These are phyloP conservation scores for Myotis yumanensis DNA, from an alignment of 2,113 vertebrate genomes.

Conservation along the genomic window DNA sequence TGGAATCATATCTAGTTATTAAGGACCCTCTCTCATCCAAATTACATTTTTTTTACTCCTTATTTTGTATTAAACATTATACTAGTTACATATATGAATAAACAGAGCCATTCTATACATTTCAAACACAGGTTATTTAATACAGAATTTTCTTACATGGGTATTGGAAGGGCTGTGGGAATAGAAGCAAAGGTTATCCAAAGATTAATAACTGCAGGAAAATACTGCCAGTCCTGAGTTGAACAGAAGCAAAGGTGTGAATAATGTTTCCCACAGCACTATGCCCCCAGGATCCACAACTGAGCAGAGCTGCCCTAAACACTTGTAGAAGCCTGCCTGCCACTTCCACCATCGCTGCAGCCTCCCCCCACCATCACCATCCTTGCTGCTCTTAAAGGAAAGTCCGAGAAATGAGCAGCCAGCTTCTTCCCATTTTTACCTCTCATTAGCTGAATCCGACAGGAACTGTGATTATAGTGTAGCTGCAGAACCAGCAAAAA, in stretches of 20 bases:
- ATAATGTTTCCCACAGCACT: not conserved
- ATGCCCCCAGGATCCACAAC: too few relatives aligned
- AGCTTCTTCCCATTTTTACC: not conserved
- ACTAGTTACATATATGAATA: not conserved
- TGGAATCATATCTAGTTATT: not conserved
- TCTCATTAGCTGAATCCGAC: not conserved
- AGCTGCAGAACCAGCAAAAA: not conserved
- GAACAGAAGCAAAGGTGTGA: not conserved
- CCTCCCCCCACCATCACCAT: not conserved
- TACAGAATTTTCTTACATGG: not conserved
- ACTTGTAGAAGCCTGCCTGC: not conserved
- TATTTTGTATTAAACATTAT: not conserved
- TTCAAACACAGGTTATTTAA: not conserved
- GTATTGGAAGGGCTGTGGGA: not conserved
- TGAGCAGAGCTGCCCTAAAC: too few relatives aligned
- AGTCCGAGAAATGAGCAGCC: not conserved
- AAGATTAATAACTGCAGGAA: not conserved
- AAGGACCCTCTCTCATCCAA: not conserved
- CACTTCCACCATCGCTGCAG: rapidly evolving
- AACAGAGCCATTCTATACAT: not conserved
- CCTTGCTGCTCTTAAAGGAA: too few relatives aligned
- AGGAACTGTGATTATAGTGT: not conserved
- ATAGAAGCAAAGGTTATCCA: not conserved
- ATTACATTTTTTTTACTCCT: not conserved
- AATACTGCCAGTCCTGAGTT: not conserved